A percentile compares a stretch with the other conserved stretches of the same genome.
Conservation (phyloP, 2,888 invertebrate species). For the Microdon myrmicae region DNA sequence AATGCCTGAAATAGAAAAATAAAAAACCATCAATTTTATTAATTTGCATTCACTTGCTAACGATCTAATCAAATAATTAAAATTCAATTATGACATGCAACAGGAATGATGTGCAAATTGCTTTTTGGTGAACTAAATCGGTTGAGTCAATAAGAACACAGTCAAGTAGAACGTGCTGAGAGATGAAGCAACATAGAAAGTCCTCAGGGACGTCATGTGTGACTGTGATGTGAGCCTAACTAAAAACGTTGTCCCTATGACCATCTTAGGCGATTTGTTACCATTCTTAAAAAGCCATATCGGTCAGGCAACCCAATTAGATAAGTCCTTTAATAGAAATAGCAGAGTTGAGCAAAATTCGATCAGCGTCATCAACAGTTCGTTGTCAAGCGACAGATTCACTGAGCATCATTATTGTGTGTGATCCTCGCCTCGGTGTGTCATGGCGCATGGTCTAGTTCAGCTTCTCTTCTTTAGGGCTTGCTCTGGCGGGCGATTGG, state of each 20-base stretch:
- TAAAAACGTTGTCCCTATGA: conserved; percentile 17
- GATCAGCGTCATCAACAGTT: neutral
- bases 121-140: neutral
- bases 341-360: conserved; percentile 10
- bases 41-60: neutral
- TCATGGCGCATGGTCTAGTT: conserved; percentile 42
- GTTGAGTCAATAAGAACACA: neutral
- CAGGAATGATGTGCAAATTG: conserved; percentile 23
- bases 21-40: conserved; percentile 21
- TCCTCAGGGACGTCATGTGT: conserved; percentile 32
- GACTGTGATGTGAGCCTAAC: conserved; percentile 21
- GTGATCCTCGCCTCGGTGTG: conserved; percentile 25
- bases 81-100: conserved; percentile 37
- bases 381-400: neutral
- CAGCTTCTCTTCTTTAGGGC: conserved; percentile 9
- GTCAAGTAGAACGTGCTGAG: neutral
- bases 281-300: conserved; percentile 32
- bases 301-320: conserved; percentile 42
- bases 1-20: conserved; percentile 60
- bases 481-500: conserved; percentile 25
- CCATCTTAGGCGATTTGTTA: conserved; percentile 32
- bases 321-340: conserved; percentile 39
- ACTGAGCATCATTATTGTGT: conserved; percentile 27
- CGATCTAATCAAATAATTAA: conserved; percentile 12
- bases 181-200: conserved; percentile 4